Evolutionary conservation across 2,888 invertebrate genomes (phyloP).

Genomic region (Theodoxus fluviatilis): DNA sequence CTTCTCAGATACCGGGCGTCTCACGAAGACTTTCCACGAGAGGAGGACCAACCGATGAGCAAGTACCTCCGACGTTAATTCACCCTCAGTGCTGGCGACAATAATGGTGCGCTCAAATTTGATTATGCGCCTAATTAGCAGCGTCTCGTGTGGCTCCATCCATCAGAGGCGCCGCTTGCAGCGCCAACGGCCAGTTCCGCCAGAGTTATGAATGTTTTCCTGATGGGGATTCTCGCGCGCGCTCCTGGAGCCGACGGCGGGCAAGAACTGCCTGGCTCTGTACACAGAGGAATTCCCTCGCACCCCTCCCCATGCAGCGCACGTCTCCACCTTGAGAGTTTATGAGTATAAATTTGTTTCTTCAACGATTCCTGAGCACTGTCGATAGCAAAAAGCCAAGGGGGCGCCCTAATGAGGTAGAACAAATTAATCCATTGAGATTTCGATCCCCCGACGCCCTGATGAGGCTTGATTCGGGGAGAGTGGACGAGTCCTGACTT

Average conservation of each 20-base stretch:
- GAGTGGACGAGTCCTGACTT: no score
- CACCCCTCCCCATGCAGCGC: slow-evolving; percentile 16
- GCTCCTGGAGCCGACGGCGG: no score
- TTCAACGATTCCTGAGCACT: slow-evolving; percentile 21
- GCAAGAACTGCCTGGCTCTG: no score
- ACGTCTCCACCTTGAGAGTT: slow-evolving; percentile 20
- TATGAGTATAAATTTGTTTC: slow-evolving; percentile 25
- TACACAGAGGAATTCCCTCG: no score
- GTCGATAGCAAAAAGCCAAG: no score
- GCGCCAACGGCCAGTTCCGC: slow-evolving; percentile 40
- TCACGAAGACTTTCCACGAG: no score
- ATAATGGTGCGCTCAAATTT: slow-evolving; percentile 47
- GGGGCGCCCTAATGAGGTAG: no score
- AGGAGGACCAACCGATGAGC: slow-evolving; percentile 29
- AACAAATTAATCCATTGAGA: no score
- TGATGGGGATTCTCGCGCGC: slow-evolving; percentile 37
- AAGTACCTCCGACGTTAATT: slow-evolving; percentile 29
- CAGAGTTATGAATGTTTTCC: slow-evolving; percentile 43
- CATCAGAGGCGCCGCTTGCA: slow-evolving; percentile 45
- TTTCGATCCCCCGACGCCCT: no score
- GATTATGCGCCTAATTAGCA: slow-evolving; percentile 47
- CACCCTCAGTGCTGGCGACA: slow-evolving; percentile 37
- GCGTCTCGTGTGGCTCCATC: slow-evolving; percentile 42
- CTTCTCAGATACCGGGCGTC: no score
- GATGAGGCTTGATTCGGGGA: no score